These are phyloP conservation scores for Ondatra zibethicus DNA, from an alignment of 2,113 vertebrate genomes.

Conservation along the genomic window DNA sequence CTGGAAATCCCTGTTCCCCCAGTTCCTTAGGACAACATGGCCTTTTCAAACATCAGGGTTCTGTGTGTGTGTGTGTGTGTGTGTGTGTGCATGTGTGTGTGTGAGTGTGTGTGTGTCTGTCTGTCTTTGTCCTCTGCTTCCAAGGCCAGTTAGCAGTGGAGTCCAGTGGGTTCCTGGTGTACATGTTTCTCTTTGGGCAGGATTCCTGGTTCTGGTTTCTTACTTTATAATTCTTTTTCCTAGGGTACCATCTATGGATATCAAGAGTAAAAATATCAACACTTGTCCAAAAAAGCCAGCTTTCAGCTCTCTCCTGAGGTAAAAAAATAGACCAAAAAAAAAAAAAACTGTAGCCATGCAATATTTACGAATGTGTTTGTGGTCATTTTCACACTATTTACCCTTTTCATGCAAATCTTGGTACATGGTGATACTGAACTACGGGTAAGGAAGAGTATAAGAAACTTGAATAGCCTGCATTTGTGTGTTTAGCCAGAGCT, in stretches of 20 bases:
- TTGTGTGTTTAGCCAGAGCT: slow-evolving; percentile 3
- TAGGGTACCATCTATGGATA: slow-evolving; percentile 73
- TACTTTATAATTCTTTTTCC: slow-evolving; percentile 62
- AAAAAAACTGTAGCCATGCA: neutral
- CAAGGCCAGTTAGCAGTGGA: neutral
- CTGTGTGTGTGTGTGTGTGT: neutral
- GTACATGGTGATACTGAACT: neutral
- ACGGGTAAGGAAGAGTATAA: neutral
- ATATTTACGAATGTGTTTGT: neutral
- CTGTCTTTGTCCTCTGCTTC: neutral
- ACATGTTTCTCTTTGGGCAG: slow-evolving; percentile 9
- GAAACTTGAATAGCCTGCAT: neutral
- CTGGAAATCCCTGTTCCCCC: neutral
- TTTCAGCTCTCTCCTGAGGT: slow-evolving; percentile 77
- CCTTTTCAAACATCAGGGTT: neutral
- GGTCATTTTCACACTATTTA: neutral
- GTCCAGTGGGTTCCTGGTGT: neutral
- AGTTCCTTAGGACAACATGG: neutral
- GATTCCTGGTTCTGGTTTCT: slow-evolving; percentile 32
- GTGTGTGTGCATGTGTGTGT: neutral
- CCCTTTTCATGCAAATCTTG: neutral
- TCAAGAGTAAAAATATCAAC: slow-evolving; percentile 62
- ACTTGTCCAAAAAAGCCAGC: slow-evolving; percentile 72
- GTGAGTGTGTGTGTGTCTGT: neutral
- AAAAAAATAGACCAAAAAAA: slow-evolving; percentile 46